Percentiles rank a stretch among this genome's conserved stretches.
phyloP scores from a whole-genome alignment of 2,888 invertebrate species.

The Epistrophe grossulariae region DNA sequence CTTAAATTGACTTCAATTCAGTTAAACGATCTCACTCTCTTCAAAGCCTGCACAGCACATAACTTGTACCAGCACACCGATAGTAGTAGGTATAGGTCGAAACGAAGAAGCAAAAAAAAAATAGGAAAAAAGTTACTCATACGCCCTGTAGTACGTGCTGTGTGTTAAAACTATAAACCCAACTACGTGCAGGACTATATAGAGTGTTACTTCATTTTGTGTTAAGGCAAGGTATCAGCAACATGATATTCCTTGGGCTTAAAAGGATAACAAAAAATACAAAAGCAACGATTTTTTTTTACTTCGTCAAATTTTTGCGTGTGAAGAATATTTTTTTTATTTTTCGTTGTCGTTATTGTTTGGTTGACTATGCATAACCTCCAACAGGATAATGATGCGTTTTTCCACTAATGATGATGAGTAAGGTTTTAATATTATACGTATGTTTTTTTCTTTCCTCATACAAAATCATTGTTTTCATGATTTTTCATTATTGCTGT shows the following conservation, averaged over 20 bases:
- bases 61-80: neutral
- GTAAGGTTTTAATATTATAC: constrained; percentile 35
- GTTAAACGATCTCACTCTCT: constrained; percentile 54
- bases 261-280: constrained; percentile 44
- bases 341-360: neutral
- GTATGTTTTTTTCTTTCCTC: neutral
- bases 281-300: constrained; percentile 12
- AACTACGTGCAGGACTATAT: constrained; percentile 34
- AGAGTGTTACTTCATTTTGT: constrained; percentile 63
- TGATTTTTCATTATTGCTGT: constrained; percentile 48
- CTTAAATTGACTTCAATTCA: constrained; percentile 71
- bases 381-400: constrained; percentile 60
- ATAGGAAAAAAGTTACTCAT: constrained; percentile 38
- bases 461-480: constrained; percentile 34
- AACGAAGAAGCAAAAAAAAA: neutral
- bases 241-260: constrained; percentile 49
- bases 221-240: constrained; percentile 54
- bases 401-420: constrained; percentile 55
- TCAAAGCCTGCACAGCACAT: constrained; percentile 7
- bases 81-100: neutral
- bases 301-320: constrained; percentile 27
- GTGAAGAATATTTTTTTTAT: neutral
- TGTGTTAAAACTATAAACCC: constrained; percentile 47
- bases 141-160: constrained; percentile 42
- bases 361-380: constrained; percentile 22